A percentile compares a stretch with the other conserved stretches of the same genome.
Conservation (phyloP, 2,888 invertebrate species). For the Melinaea marsaeus region DNA sequence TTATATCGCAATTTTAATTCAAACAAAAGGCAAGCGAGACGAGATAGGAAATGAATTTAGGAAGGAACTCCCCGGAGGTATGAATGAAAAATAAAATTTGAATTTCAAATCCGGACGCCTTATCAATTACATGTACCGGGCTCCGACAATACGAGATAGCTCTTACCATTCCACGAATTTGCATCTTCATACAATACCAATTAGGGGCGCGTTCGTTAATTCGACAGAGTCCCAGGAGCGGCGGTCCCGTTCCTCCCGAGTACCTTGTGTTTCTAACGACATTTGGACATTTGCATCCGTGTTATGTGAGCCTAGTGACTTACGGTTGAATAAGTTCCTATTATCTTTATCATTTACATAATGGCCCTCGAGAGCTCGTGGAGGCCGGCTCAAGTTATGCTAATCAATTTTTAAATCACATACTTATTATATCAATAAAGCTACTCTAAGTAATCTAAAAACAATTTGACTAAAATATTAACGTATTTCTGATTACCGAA, state of each 20-base stretch:
- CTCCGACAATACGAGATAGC: constrained; percentile 57
- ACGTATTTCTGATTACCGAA: constrained; percentile 18
- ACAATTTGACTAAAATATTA: constrained; percentile 17
- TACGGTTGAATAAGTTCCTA: constrained; percentile 35
- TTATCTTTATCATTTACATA: constrained; percentile 6
- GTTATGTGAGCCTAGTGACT: constrained; percentile 58
- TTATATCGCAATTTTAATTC: constrained; percentile 12
- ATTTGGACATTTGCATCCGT: constrained; percentile 58
- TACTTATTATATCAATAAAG: background rate
- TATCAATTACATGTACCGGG: constrained; percentile 74
- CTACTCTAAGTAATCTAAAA: constrained; percentile 1
- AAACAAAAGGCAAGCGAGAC: constrained; percentile 32
- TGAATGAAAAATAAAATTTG: constrained; percentile 58
- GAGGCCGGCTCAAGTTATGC: background rate
- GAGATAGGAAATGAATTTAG: constrained; percentile 28
- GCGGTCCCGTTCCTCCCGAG: constrained; percentile 52
- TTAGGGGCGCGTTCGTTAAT: constrained; percentile 61
- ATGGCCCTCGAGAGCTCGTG: background rate
- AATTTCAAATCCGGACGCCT: constrained; percentile 72
- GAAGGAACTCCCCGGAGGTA: constrained; percentile 40
- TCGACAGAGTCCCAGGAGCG: constrained; percentile 50
- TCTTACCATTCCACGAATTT: constrained; percentile 63
- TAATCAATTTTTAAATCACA: background rate
- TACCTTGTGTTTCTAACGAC: constrained; percentile 23
- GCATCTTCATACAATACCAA: constrained; percentile 73